phyloP scores from a whole-genome alignment of 2,113 vertebrate species.

The Zosterops borbonicus region DNA sequence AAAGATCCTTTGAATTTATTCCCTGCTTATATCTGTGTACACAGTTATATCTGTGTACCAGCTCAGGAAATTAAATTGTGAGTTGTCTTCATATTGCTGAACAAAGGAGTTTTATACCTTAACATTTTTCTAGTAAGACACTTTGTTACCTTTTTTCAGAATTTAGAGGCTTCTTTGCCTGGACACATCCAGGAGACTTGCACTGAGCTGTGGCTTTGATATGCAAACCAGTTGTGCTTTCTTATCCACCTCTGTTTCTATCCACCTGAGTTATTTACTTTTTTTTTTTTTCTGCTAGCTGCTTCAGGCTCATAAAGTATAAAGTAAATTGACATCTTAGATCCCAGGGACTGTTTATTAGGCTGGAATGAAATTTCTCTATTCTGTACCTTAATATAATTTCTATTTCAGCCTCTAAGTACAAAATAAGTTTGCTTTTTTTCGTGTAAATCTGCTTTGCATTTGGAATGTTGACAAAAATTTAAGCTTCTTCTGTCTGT shows the following conservation, averaged over 20 bases:
- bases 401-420: not conserved
- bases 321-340: not conserved
- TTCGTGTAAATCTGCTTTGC: not conserved
- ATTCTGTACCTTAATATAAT: not conserved
- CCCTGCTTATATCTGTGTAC: not conserved
- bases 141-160: not conserved
- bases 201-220: not conserved
- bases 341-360: not conserved
- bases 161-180: not conserved
- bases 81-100: not conserved
- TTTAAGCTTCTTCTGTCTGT: not conserved
- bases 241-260: not conserved
- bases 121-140: not conserved
- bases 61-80: not conserved
- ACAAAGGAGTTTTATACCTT: not conserved
- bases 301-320: not conserved
- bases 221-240: not conserved
- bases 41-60: not conserved
- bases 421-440: not conserved
- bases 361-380: not conserved
- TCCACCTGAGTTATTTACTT: not conserved
- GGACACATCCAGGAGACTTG: not conserved
- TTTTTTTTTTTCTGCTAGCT: not conserved
- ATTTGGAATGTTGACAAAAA: not conserved
- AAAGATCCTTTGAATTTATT: not conserved